Evolutionary conservation across 2,888 invertebrate species (phyloP).

Genomic region (Oscheius onirici): DNA sequence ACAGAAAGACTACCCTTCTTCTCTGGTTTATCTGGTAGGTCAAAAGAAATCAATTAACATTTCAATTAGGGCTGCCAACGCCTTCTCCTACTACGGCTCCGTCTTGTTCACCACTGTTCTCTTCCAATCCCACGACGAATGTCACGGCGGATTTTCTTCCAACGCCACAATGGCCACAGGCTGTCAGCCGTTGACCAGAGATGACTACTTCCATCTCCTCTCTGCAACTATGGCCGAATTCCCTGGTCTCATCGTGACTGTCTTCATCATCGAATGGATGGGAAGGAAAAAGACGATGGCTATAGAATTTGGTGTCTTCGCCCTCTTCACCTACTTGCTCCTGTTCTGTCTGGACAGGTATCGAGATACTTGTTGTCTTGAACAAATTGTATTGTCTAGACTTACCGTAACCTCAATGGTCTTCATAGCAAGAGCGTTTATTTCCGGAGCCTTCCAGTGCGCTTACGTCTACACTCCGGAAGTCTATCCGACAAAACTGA

Average conservation of each 20-base stretch:
- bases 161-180: slow-evolving; percentile 57
- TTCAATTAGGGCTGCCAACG: slow-evolving; percentile 76
- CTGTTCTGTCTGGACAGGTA: slow-evolving; percentile 77
- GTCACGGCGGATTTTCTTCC: slow-evolving; percentile 55
- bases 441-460: slow-evolving; percentile 92
- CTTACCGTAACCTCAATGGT: slow-evolving; percentile 81
- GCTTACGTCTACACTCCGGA: slow-evolving; percentile 95
- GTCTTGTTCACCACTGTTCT: slow-evolving; percentile 93
- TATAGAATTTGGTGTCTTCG: slow-evolving; percentile 87
- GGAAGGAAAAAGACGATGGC: slow-evolving; percentile 93
- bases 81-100: slow-evolving; percentile 93
- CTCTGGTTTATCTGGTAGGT: slow-evolving; percentile 91
- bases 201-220: slow-evolving; percentile 89
- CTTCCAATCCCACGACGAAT: slow-evolving; percentile 78
- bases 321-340: slow-evolving; percentile 79
- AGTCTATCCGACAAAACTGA: slow-evolving; percentile 88
- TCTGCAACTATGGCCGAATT: slow-evolving; percentile 95
- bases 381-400: too few species aligned
- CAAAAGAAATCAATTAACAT: not conserved
- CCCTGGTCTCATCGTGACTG: slow-evolving; percentile 90
- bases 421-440: slow-evolving; percentile 88
- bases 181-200: slow-evolving; percentile 79
- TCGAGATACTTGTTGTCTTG: too few species aligned
- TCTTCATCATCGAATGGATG: slow-evolving; percentile 87
- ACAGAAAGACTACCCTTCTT: slow-evolving; percentile 84